Evolutionary conservation across 2,888 invertebrate genomes (phyloP), one percentile per base, ranked within the genome.

Genomic region (Camptogramma bilineatum): DNA sequence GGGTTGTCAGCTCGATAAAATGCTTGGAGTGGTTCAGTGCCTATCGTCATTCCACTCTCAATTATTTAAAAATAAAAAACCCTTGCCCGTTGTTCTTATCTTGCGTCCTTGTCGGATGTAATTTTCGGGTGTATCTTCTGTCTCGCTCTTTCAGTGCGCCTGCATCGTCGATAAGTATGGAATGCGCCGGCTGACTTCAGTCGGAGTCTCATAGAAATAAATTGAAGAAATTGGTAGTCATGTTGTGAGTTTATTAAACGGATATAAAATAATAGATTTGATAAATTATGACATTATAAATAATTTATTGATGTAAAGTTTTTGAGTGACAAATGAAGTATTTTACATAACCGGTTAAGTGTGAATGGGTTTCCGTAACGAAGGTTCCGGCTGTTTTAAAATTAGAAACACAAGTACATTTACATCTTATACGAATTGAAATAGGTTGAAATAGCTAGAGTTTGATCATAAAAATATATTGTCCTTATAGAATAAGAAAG

Each of bases 171-270:
- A 91, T 92, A 92, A 90, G 84, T 80, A 77, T 77, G 90, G 91
- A 92, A 93, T 92, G 91, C 78, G 90, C 86, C 93, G 92, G 91
- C 90, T 87, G 86, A 90, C 90, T 91, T 91, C 91, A 92, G 88
- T 87, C 87, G 86, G 81, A 82, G 81, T 82, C 84, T 91, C 91
- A 91, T 92, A 92, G 92, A 91, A 87, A 87, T 91, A 91, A 91
- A 91, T 90, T 89, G 85, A 86, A 90, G 90, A 90, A 90, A 92
- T 92, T 91, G 88, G 88, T 88, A 86, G 85, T 78, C 75, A 74
- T 79, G 85, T 83, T 78, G 82, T 74, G 78, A 84, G 85, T 82
- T 83, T 78, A 81, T 84, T 81, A 79, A 88, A 86, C 82, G 82
- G 83, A 65, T 48, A 50, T 57, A 52, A 52, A 57, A 16, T 21